phyloP scores from a whole-genome alignment of 2,888 invertebrate species.

The Cheilosia vulpina region DNA sequence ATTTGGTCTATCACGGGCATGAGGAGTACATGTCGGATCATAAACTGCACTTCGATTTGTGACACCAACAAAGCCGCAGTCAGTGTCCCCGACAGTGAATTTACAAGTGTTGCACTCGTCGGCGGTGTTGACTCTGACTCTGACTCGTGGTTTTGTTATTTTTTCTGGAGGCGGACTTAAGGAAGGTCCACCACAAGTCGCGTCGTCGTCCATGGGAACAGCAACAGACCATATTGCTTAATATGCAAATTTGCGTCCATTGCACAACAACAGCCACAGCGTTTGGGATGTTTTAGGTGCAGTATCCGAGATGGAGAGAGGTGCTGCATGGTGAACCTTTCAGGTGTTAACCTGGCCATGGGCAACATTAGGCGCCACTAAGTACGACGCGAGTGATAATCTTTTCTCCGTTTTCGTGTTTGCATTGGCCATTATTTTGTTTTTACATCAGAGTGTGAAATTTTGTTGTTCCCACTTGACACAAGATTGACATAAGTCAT shows the following conservation, averaged over 20 bases:
- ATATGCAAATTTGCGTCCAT: conserved; percentile 39
- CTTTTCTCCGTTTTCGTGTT: conserved; percentile 36
- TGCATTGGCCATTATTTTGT: conserved; percentile 36
- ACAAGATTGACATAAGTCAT: conserved; percentile 43
- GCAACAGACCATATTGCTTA: conserved; percentile 19
- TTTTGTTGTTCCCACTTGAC: conserved; percentile 37
- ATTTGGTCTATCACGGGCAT: conserved; percentile 17
- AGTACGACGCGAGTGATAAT: conserved; percentile 18
- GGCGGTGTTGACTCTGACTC: neutral
- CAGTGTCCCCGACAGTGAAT: conserved; percentile 62
- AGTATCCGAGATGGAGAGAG: conserved; percentile 6
- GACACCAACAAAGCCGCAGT: conserved; percentile 21
- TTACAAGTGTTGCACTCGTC: conserved; percentile 25
- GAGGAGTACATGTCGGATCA: conserved; percentile 24
- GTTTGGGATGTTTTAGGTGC: conserved; percentile 34
- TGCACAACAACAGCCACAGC: conserved; percentile 21
- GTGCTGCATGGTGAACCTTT: neutral
- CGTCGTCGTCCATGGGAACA: neutral
- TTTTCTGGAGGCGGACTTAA: neutral
- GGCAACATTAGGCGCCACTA: conserved; percentile 50
- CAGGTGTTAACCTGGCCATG: conserved; percentile 28
- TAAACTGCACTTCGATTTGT: conserved; percentile 48
- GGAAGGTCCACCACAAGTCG: neutral
- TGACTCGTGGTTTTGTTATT: neutral
- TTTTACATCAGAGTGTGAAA: conserved; percentile 48